Percentiles rank a stretch among this genome's conserved stretches.
These are phyloP conservation scores for Megaceryle maxima DNA, from an alignment of 2,113 vertebrate genomes.

Conservation along the genomic window DNA sequence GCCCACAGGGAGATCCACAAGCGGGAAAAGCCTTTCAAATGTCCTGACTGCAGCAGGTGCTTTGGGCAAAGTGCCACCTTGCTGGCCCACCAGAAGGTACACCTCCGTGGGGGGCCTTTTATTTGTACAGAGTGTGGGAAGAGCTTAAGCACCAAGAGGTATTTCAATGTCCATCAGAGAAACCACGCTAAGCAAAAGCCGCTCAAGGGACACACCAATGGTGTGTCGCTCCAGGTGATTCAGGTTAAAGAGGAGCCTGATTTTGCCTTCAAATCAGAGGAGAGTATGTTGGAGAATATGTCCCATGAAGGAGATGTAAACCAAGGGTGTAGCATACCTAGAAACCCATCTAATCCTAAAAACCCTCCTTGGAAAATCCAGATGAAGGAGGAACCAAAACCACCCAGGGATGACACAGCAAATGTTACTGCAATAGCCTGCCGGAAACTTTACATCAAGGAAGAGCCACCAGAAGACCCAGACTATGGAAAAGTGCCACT, in stretches of 20 bases:
- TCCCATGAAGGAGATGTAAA: background rate
- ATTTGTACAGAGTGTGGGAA: conserved; percentile 8
- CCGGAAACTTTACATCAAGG: background rate
- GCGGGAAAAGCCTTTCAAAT: background rate
- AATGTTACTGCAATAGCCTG: background rate
- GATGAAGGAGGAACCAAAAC: background rate
- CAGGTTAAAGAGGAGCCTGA: background rate
- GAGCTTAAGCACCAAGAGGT: conserved; percentile 10
- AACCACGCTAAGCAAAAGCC: background rate
- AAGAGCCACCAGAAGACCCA: background rate
- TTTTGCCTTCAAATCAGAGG: background rate
- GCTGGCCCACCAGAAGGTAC: conserved; percentile 26
- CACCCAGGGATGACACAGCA: background rate
- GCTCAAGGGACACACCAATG: rapidly evolving
- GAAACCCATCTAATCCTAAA: background rate
- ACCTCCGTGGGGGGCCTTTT: background rate
- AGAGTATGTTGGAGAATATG: background rate
- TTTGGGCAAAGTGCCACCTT: conserved; percentile 9
- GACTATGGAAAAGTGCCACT: background rate
- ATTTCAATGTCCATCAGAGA: background rate
- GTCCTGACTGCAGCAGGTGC: background rate
- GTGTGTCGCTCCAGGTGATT: background rate
- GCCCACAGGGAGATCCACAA: background rate
- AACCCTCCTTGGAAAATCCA: background rate
- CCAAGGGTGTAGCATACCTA: background rate